Conservation (phyloP, 2,888 invertebrate species). For the Syritta pipiens region DNA sequence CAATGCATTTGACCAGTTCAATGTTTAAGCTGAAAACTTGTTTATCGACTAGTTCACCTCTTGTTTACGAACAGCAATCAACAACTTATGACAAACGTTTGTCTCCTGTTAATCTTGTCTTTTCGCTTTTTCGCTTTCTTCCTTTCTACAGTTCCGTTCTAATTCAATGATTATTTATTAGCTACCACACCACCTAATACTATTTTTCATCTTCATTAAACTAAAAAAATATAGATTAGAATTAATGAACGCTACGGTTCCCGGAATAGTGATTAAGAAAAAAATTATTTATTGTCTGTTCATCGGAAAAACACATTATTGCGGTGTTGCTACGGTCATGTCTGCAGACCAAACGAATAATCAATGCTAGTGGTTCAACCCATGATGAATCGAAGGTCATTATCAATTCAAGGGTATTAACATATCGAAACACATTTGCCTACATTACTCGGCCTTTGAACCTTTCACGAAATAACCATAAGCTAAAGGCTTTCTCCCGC, state of each 20-base stretch:
- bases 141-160: neutral
- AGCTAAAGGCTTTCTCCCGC: slow-evolving; percentile 11
- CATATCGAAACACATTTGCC: slow-evolving; percentile 18
- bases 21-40: too few relatives aligned
- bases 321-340: neutral
- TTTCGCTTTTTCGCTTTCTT: neutral
- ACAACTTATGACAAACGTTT: too few relatives aligned
- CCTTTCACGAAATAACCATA: neutral
- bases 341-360: neutral
- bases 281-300: neutral
- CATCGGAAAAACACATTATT: slow-evolving; percentile 3
- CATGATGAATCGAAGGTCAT: slow-evolving; percentile 20
- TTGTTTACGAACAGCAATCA: too few relatives aligned
- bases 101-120: neutral
- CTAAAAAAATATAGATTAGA: neutral
- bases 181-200: neutral
- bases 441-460: slow-evolving; percentile 31
- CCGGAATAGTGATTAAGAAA: slow-evolving; percentile 3
- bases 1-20: too few relatives aligned
- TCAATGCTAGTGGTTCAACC: slow-evolving; percentile 4
- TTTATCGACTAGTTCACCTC: too few relatives aligned
- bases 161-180: slow-evolving; percentile 16
- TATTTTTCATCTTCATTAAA: neutral
- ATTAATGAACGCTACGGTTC: slow-evolving; percentile 8
- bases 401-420: slow-evolving; percentile 37